phyloP scores from a whole-genome alignment of 1,140 invertebrate genomes.

The Ips typographus region DNA sequence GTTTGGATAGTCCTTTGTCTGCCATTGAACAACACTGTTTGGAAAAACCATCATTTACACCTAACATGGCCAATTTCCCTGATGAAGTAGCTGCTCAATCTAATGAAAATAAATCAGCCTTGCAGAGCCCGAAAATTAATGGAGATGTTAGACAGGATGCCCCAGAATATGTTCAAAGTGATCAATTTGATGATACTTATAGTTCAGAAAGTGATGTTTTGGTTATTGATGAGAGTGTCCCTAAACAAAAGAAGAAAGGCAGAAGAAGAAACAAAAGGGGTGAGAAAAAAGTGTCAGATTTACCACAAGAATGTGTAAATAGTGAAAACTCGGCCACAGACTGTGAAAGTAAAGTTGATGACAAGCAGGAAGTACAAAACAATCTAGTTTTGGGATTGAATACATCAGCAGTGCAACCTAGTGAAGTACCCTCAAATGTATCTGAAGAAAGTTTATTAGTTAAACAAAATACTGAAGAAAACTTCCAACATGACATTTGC shows the following conservation, averaged over 20 bases:
- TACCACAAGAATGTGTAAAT: too few species aligned
- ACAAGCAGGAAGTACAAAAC: too few species aligned
- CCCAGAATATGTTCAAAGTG: slow-evolving; percentile 24
- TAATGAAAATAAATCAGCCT: slow-evolving; percentile 29
- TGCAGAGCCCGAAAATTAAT: slow-evolving; percentile 38
- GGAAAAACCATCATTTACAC: slow-evolving; percentile 40
- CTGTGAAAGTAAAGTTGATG: too few species aligned
- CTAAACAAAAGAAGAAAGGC: slow-evolving; percentile 34
- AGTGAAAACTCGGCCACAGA: too few species aligned
- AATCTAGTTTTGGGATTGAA: too few species aligned
- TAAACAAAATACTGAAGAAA: too few species aligned
- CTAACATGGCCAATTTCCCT: slow-evolving; percentile 47
- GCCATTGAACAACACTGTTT: slow-evolving; percentile 25
- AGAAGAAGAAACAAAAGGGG: slow-evolving; percentile 6
- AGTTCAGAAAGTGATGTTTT: slow-evolving; percentile 50
- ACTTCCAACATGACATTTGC: too few species aligned
- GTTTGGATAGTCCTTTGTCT: slow-evolving; percentile 37
- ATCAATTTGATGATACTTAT: slow-evolving; percentile 33
- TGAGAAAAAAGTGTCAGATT: too few species aligned
- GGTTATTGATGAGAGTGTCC: slow-evolving; percentile 49
- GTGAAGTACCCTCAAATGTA: too few species aligned
- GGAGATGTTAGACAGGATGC: slow-evolving; percentile 37
- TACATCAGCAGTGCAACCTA: too few species aligned
- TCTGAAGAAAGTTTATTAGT: too few species aligned
- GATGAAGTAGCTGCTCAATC: slow-evolving; percentile 36